phyloP scores from a whole-genome alignment of 2,888 invertebrate species.

The Anthrax anthrax region DNA sequence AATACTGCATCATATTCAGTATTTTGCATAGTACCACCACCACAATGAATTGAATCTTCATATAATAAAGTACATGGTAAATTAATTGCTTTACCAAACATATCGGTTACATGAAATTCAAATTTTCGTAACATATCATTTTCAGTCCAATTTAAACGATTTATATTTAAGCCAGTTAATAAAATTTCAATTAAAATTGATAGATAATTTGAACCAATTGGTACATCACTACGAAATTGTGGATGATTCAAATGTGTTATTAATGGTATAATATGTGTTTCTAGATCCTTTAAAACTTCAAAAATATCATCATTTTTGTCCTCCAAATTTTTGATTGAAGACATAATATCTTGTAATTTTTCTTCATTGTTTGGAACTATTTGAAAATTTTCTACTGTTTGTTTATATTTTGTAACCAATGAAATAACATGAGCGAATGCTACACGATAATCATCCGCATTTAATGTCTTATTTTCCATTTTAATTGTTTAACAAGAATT shows the following conservation, averaged over 20 bases:
- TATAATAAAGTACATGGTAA: conserved; percentile 59
- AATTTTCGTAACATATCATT: neutral
- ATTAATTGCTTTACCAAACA: conserved; percentile 38
- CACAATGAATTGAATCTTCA: conserved; percentile 50
- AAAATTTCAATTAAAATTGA: neutral
- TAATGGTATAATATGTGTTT: neutral
- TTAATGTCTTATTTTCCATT: neutral
- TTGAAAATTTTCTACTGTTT: neutral
- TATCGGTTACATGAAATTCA: neutral
- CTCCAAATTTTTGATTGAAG: neutral
- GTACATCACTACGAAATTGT: neutral
- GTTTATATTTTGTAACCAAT: neutral
- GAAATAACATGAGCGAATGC: neutral
- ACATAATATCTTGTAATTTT: neutral
- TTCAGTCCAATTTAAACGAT: neutral
- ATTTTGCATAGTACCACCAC: conserved; percentile 58
- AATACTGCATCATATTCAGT: conserved; percentile 7
- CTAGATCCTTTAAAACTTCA: neutral
- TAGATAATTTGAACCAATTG: neutral
- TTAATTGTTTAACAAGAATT: no score
- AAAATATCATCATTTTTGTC: neutral
- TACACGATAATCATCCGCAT: neutral
- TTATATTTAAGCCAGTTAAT: neutral
- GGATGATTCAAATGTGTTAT: neutral
- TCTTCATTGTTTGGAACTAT: neutral